These are phyloP conservation scores for Nannoperca obscura DNA, from an alignment of 2,797 vertebrate species.

Conservation along the genomic window DNA sequence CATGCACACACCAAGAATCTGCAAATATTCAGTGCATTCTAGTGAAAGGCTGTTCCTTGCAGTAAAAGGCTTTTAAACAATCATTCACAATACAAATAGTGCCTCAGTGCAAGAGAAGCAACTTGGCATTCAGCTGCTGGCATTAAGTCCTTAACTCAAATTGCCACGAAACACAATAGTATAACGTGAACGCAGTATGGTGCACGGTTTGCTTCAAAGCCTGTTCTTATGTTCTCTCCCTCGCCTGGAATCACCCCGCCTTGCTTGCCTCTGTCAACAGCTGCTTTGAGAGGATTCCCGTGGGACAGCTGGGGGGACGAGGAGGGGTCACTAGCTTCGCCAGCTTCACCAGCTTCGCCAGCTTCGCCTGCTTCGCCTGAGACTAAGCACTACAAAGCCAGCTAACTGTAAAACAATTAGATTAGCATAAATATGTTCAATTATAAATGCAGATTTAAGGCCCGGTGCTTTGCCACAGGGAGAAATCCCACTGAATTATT, in stretches of 20 bases:
- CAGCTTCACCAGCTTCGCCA: too few relatives aligned
- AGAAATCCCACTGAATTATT: slow-evolving; percentile 64
- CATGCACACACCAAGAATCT: not conserved
- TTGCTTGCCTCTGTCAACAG: slow-evolving; percentile 64
- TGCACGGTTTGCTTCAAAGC: slow-evolving; percentile 33
- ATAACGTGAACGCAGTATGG: slow-evolving; percentile 31
- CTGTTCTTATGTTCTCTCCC: slow-evolving; percentile 37
- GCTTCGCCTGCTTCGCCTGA: slow-evolving; percentile 65
- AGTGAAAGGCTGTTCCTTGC: slow-evolving; percentile 16
- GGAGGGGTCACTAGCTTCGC: slow-evolving; percentile 34
- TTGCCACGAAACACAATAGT: slow-evolving; percentile 48
- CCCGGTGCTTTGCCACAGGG: slow-evolving; percentile 50
- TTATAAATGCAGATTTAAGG: slow-evolving; percentile 77
- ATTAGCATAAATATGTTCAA: slow-evolving; percentile 77
- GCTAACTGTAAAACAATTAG: slow-evolving; percentile 77
- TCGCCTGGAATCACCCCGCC: slow-evolving; percentile 48
- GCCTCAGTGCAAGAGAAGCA: slow-evolving; percentile 31
- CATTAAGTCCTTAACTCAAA: slow-evolving; percentile 40
- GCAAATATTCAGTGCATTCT: slow-evolving; percentile 5
- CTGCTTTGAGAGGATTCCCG: slow-evolving; percentile 66
- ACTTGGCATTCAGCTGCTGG: slow-evolving; percentile 46
- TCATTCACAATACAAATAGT: slow-evolving; percentile 35
- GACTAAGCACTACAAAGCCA: slow-evolving; percentile 74
- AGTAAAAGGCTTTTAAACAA: slow-evolving; percentile 16
- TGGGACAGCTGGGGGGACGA: slow-evolving; percentile 36